Evolutionary conservation across 2,797 vertebrate genomes (phyloP), one percentile per base, ranked within the genome.

Genomic region (Girardinus metallicus): DNA sequence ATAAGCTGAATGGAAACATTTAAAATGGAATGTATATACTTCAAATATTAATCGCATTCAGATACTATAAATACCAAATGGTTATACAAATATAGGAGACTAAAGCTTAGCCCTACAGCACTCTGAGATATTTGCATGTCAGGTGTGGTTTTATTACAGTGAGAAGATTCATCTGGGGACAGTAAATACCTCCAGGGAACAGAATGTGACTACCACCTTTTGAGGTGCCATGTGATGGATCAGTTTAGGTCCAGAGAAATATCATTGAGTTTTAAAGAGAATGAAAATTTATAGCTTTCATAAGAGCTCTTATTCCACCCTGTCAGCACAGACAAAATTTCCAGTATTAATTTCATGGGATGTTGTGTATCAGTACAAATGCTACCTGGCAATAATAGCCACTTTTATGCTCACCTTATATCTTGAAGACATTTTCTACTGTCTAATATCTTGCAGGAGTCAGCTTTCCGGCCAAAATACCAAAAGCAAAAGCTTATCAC

Each of bases 271-370:
- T 80, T 70, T 80, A 43, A 47, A 78, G 53, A 71, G 73, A 39
- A 26, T 5, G 23, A 64, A 83, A 76, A 89, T 88, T 75, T 85
- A 88, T 77, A 57, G 75, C 41, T 86, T 88, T 80, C 87, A 87
- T 86, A 66, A 83, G 49, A 82, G 34, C 8, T 26, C 0, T 57
- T 79, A 86, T 76, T 73, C 62, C 43, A 55, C 16, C 4, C 62
- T 71, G 64, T 79, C 76, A 73, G 74, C 73, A 73, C 15, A 73
- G 71, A 79, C n/a, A 55, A 18, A 55, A 73, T 76, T 73, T 76
- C 29, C 10, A 47, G 68, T 29, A 36, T 57, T 68, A 6, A 34
- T 64, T 41, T 55, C 11, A 31, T 46, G 44, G 62, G 13, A 74
- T 73, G 49, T 78, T 57, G 39, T 66, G 21, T 64, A 47, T 77